Evolutionary conservation across 2,797 vertebrate species (phyloP).

Genomic region (Arvicola amphibius): DNA sequence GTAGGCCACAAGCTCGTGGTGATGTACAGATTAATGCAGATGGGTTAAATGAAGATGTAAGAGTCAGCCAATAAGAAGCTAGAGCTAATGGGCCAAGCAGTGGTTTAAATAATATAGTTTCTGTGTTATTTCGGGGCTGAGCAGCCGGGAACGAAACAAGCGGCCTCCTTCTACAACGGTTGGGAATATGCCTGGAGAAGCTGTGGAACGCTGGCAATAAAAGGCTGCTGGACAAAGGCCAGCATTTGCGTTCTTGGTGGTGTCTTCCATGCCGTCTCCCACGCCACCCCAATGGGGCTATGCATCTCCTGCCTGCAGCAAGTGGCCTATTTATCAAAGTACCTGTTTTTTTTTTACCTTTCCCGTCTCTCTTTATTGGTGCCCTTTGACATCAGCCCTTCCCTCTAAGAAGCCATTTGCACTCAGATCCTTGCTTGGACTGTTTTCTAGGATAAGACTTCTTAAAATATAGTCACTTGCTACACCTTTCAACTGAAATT

Average conservation of each 20-base stretch:
- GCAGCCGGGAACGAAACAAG: too few species aligned
- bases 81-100: too few species aligned
- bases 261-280: not conserved
- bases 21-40: too few species aligned
- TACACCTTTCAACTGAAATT: not conserved
- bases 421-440: not conserved
- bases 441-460: not conserved
- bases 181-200: not conserved
- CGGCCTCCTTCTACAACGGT: too few species aligned
- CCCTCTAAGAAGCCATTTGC: not conserved
- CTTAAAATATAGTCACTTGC: not conserved
- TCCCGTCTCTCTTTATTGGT: not conserved
- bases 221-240: not conserved
- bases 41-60: too few species aligned
- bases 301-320: accelerated
- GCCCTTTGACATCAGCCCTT: not conserved
- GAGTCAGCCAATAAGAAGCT: too few species aligned
- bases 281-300: not conserved
- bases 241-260: not conserved
- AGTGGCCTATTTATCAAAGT: not conserved
- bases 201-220: not conserved
- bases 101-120: too few species aligned
- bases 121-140: too few species aligned
- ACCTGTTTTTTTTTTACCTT: not conserved
- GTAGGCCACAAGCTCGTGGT: too few species aligned